These are phyloP conservation scores for Acanthopleura granulata DNA, from an alignment of 2,888 invertebrate species.

Conservation along the genomic window DNA sequence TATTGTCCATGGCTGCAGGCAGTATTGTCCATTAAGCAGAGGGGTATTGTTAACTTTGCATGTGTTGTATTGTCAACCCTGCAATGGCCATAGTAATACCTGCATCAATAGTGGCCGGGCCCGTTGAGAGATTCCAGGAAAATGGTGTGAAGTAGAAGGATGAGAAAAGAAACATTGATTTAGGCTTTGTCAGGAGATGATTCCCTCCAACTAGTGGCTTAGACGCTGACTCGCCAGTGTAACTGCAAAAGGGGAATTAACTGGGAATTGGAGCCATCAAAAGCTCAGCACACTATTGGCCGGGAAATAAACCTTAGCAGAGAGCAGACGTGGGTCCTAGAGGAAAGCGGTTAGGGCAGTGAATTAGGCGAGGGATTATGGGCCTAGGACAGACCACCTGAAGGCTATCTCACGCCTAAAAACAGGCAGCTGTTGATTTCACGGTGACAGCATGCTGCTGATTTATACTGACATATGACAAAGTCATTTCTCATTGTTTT, in stretches of 20 bases:
- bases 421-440: too few species aligned
- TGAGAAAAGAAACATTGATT: conserved; percentile 17
- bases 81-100: too few species aligned
- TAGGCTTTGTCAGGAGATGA: not conserved
- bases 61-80: too few species aligned
- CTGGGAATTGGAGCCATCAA: conserved; percentile 12
- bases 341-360: not conserved
- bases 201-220: not conserved
- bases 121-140: too few species aligned
- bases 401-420: too few species aligned
- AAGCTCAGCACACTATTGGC: not conserved
- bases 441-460: too few species aligned
- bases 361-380: conserved; percentile 12
- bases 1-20: too few species aligned
- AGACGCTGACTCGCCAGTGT: not conserved
- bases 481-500: too few species aligned
- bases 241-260: not conserved
- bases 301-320: not conserved
- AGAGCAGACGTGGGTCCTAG: not conserved
- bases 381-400: not conserved
- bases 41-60: too few species aligned
- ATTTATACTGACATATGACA: too few species aligned
- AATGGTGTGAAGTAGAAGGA: not conserved
- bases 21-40: too few species aligned
- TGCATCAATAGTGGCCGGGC: too few species aligned